These are phyloP conservation scores for Dolichomitus sp. DNA, from an alignment of 2,888 invertebrate genomes.

Conservation along the genomic window DNA sequence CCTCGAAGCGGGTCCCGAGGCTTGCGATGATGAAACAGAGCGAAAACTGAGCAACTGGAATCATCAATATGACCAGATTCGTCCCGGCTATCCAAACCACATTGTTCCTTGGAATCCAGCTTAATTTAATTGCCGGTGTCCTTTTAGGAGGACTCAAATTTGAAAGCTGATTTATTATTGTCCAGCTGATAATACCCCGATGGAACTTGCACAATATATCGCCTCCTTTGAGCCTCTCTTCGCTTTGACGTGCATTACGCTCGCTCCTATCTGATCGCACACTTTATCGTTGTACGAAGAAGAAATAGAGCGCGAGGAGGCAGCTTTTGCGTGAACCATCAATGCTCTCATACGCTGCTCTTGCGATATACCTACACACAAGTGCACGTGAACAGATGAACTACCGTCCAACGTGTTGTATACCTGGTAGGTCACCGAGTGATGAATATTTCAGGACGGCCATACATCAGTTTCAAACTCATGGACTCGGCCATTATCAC, in stretches of 20 bases:
- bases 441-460: conserved; percentile 67
- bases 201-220: conserved; percentile 5
- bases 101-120: conserved; percentile 57
- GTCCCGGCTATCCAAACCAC: conserved; percentile 36
- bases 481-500: conserved; percentile 56
- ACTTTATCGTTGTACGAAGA: conserved; percentile 39
- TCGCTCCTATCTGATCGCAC: conserved; percentile 17
- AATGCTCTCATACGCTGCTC: conserved; percentile 39
- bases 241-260: conserved; percentile 21
- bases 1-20: conserved; percentile 80
- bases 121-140: conserved; percentile 11
- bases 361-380: conserved; percentile 44
- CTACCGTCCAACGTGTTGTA: conserved; percentile 27
- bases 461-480: conserved; percentile 61
- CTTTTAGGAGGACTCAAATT: background rate
- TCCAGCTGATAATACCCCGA: background rate
- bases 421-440: conserved; percentile 59
- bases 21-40: conserved; percentile 73
- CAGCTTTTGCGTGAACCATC: conserved; percentile 49
- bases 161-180: background rate
- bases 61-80: conserved; percentile 58
- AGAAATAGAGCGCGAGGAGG: conserved; percentile 64
- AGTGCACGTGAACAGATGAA: conserved; percentile 36
- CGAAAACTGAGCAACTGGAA: conserved; percentile 78
- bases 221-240: conserved; percentile 48